These are phyloP conservation scores for Drosophila niveifrons DNA, from an alignment of 2,888 invertebrate species.

Conservation along the genomic window DNA sequence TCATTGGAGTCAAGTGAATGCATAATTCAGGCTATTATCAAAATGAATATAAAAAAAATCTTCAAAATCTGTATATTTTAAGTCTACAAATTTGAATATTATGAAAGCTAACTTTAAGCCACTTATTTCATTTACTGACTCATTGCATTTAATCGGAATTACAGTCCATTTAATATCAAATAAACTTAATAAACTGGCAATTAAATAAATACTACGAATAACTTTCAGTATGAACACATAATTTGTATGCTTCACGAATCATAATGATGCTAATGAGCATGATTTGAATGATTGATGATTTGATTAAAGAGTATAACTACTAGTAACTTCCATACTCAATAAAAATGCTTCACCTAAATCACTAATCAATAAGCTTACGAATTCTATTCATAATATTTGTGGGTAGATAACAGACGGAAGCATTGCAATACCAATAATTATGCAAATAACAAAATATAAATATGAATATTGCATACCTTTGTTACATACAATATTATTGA, in stretches of 20 bases:
- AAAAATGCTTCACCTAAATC: too few species aligned
- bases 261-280: too few species aligned
- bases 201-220: not conserved
- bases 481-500: not conserved
- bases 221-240: not conserved
- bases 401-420: too few species aligned
- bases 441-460: too few species aligned
- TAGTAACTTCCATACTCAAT: too few species aligned
- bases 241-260: too few species aligned
- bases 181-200: not conserved
- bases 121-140: not conserved
- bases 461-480: too few species aligned
- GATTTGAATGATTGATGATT: too few species aligned
- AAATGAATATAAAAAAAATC: not conserved
- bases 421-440: too few species aligned
- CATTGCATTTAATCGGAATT: not conserved
- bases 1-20: constrained; percentile 37
- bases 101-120: not conserved
- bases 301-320: too few species aligned
- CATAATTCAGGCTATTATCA: not conserved
- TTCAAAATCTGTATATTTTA: not conserved
- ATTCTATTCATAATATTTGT: too few species aligned
- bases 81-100: not conserved
- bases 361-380: too few species aligned
- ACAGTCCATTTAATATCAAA: not conserved